Evolutionary conservation across 2,113 vertebrate species (phyloP).

Genomic region (Sylvicapra grimmia): DNA sequence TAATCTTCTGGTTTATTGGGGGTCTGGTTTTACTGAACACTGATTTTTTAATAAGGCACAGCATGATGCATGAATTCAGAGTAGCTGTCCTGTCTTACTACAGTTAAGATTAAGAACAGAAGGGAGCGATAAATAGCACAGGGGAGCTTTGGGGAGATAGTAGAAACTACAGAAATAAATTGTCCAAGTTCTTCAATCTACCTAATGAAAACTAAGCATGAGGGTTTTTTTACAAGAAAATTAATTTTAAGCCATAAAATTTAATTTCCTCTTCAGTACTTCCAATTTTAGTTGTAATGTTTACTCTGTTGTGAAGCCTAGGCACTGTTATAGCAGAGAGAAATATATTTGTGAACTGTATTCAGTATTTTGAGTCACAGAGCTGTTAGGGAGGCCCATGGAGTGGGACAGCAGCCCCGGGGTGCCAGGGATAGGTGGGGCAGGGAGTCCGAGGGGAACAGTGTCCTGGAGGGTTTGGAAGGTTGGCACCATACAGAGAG

Average conservation of each 20-base stretch:
- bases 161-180: neutral
- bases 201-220: neutral
- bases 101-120: neutral
- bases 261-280: slow-evolving; percentile 14
- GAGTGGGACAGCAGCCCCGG: neutral
- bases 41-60: neutral
- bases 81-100: neutral
- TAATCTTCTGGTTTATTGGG: neutral
- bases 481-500: neutral
- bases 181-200: neutral
- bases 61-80: neutral
- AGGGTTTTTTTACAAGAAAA: neutral
- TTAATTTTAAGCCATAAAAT: neutral
- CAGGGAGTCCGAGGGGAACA: neutral
- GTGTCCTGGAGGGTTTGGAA: neutral
- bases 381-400: neutral
- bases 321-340: neutral
- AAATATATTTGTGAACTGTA: neutral
- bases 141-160: neutral
- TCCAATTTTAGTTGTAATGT: neutral
- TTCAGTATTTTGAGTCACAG: neutral
- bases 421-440: neutral
- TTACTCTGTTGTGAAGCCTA: neutral
- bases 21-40: neutral
- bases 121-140: neutral